Base-by-base conservation (phyloP, 1,140 invertebrate genomes). In the Propsilocerus akamusi region DNA sequence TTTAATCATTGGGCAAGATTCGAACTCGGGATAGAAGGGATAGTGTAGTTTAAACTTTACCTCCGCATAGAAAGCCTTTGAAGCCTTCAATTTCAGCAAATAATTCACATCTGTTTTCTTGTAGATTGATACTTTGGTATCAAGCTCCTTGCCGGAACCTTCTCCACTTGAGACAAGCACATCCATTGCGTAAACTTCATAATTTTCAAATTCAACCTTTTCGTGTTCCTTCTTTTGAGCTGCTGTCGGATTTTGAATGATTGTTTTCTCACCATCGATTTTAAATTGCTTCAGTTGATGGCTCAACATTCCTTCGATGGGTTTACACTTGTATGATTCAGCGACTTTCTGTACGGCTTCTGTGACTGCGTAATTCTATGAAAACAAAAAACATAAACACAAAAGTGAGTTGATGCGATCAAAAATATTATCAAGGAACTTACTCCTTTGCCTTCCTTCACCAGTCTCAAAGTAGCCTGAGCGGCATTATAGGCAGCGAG, bases 131-230 rank as follows among this genome's bases (percentile, higher is more conserved):
- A 95, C 93, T 60, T 93, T 78, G 12, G 91, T 88, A 57, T 97
- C 89, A 65, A 84, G 78, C 69, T 97, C 93, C 60, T 83, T 81
- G 25, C 87, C 87, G 53, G 80, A 68, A 55, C 88, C 93, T 64
- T 95, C 91, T 26, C 93, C 94, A 46, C 88, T 88, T 61, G 89
- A 94, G 47, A 99, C 77, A 32, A 99, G 74, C 11, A 99, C 88
- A 76, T 99, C 97, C 75, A 99, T 86, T 25, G 89, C 94, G 73
- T 98, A 99, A 3, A 98, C 95, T 75, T 99, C 96, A 68, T 97
- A 81, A 49, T 87, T 83, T 65, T 97, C 93, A 68, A 99, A 85
- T 52, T 86, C 87, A 67, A 83, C 92, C 64, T 97, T 97, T 68
- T 99, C 96, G 65, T 97, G 89, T 64, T 98, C 95, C 65, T 96